These are phyloP conservation scores for Sebastes trivittatus DNA, from an alignment of 2,797 vertebrate species.

Conservation along the genomic window DNA sequence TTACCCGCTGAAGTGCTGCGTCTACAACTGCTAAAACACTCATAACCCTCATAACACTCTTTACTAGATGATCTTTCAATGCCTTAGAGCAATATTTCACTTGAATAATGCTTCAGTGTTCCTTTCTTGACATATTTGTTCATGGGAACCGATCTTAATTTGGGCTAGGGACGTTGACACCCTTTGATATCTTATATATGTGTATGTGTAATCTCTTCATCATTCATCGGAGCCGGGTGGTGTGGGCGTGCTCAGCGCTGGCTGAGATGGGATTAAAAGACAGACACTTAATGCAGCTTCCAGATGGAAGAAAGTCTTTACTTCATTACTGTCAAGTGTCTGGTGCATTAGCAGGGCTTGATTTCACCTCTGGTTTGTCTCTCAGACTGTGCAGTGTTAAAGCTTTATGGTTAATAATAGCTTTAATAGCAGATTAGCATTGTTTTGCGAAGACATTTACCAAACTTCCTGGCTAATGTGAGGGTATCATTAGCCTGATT, in stretches of 20 bases:
- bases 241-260: constrained; percentile 43
- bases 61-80: constrained; percentile 41
- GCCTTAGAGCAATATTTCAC: constrained; percentile 49
- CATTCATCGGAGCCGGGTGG: constrained; percentile 25
- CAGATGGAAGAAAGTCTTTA: constrained; percentile 74
- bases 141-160: constrained; percentile 70
- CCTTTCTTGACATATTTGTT: constrained; percentile 57
- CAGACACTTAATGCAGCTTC: constrained; percentile 68
- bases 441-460: constrained; percentile 39
- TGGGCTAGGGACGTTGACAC: constrained; percentile 25
- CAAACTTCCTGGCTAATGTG: constrained; percentile 41
- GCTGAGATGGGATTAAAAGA: constrained; percentile 65
- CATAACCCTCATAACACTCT: constrained; percentile 43
- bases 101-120: constrained; percentile 38
- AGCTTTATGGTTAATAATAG: constrained; percentile 42
- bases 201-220: constrained; percentile 63
- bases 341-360: constrained; percentile 46
- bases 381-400: constrained; percentile 47
- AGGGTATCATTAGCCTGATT: constrained; percentile 49
- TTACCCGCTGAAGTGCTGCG: constrained; percentile 35
- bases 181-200: constrained; percentile 67
- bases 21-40: constrained; percentile 59
- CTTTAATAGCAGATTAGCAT: constrained; percentile 56
- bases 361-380: constrained; percentile 72
- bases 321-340: constrained; percentile 68